phyloP scores from a whole-genome alignment of 2,113 vertebrate genomes.

The Shinisaurus crocodilurus region DNA sequence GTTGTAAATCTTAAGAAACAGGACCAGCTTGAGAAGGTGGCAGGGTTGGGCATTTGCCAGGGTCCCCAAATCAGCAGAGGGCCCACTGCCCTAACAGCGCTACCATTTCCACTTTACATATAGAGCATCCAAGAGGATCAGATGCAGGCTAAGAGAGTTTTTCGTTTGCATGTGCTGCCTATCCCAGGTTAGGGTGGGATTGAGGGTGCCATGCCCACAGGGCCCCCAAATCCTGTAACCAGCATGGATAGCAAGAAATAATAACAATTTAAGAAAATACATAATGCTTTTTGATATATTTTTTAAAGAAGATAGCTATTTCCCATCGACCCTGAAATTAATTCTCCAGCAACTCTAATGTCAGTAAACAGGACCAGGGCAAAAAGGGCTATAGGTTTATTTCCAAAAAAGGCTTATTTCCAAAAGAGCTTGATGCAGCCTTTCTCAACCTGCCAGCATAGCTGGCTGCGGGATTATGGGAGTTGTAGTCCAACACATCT shows the following conservation, averaged over 20 bases:
- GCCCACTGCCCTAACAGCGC: background rate
- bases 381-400: background rate
- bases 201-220: background rate
- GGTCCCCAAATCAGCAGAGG: background rate
- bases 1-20: background rate
- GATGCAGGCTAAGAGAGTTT: no score
- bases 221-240: background rate
- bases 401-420: no score
- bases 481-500: no score
- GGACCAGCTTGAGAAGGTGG: background rate
- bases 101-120: background rate
- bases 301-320: background rate
- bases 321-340: background rate
- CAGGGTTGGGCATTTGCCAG: background rate
- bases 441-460: no score
- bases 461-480: no score
- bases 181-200: background rate
- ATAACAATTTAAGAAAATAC: no score
- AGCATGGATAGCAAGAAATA: no score
- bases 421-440: no score
- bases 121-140: background rate
- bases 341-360: constrained; percentile 29
- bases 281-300: background rate
- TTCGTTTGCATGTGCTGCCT: no score
- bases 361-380: constrained; percentile 29